Conservation (phyloP, 1,140 invertebrate genomes). For the Drosophila lini region DNA sequence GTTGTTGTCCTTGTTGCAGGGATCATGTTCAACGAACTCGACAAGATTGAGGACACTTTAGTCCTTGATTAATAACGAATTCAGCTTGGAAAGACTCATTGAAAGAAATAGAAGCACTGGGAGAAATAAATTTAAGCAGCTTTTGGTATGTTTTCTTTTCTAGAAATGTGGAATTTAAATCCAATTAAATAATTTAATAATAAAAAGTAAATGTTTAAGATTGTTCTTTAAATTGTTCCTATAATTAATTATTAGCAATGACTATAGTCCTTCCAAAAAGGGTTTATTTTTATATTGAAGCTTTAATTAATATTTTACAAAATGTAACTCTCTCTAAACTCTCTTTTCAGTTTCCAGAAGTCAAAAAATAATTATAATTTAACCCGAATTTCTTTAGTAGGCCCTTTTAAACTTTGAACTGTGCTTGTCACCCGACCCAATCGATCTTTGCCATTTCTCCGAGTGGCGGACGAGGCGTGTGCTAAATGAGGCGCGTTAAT, state of each 20-base stretch:
- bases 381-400: not conserved
- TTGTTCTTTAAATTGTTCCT: not conserved
- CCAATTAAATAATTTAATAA: no score
- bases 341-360: no score
- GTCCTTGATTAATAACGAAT: conserved; percentile 70
- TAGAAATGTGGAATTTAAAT: not conserved
- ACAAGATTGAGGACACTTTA: conserved; percentile 48
- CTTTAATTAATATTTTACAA: no score
- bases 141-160: not conserved
- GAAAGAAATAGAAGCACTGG: conserved; percentile 9
- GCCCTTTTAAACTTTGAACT: conserved; percentile 12
- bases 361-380: not conserved
- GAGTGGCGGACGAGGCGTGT: conserved; percentile 36
- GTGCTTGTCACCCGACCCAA: conserved; percentile 12
- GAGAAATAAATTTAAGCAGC: not conserved
- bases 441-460: conserved; percentile 36
- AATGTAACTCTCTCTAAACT: no score
- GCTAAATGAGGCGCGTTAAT: conserved; percentile 76
- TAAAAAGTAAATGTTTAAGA: no score
- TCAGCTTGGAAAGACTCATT: conserved; percentile 2
- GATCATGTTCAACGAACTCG: conserved; percentile 24
- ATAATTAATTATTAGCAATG: not conserved
- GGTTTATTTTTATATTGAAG: no score
- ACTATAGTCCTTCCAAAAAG: no score
- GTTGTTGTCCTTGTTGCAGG: conserved; percentile 13